These are phyloP conservation scores for Frankliniella intonsa DNA, from an alignment of 2,888 invertebrate genomes.

Conservation along the genomic window DNA sequence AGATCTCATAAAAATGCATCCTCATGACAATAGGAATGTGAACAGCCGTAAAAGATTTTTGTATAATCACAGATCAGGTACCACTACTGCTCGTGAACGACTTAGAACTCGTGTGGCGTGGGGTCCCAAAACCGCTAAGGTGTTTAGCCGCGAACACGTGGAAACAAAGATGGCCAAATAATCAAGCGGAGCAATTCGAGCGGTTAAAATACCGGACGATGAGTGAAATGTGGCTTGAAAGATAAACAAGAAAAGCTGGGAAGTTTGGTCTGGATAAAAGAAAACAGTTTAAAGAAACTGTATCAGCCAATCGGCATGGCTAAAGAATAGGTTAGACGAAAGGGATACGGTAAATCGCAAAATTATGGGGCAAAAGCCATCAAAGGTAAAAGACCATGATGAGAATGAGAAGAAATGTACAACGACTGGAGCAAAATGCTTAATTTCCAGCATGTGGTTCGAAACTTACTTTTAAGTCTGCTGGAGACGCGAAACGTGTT, in stretches of 20 bases:
- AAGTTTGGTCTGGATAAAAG: neutral
- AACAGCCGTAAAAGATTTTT: too few relatives aligned
- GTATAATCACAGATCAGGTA: neutral
- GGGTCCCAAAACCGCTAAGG: neutral
- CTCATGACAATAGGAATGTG: too few relatives aligned
- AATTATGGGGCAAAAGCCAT: neutral
- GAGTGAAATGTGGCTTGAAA: neutral
- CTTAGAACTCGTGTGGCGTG: neutral
- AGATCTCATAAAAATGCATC: too few relatives aligned
- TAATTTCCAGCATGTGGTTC: neutral
- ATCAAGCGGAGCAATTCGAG: neutral
- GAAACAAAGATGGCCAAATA: neutral
- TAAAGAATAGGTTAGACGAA: neutral
- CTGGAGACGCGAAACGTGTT: slow-evolving; percentile 24
- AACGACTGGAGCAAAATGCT: neutral
- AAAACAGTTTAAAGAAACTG: neutral
- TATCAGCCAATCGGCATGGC: neutral
- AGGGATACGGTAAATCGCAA: neutral
- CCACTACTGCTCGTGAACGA: neutral
- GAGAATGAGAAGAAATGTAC: neutral
- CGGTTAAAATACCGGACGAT: neutral
- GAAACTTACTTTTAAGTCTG: slow-evolving; percentile 15
- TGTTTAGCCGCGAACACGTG: slow-evolving; percentile 1
- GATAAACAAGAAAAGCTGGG: neutral
- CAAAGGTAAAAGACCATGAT: neutral